Evolutionary conservation across 2,797 vertebrate species (phyloP), one percentile per base, ranked within the genome.

Genomic region (Enteromius mattozi): DNA sequence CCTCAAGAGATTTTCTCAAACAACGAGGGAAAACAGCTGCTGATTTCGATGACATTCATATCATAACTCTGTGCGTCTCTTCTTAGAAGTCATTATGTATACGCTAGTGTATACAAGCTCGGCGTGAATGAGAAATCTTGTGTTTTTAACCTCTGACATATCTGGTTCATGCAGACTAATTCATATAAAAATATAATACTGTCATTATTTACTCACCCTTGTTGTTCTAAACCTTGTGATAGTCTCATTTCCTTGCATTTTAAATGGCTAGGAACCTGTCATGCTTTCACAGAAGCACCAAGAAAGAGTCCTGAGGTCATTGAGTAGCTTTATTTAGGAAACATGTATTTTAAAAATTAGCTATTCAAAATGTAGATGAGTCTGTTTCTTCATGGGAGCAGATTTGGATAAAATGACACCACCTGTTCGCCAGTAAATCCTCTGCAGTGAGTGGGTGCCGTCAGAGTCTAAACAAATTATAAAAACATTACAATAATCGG

Each of bases 11-110:
- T 45, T 82, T 78, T 19, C 33, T 37, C 27, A 17, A 75, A 70
- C 76, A 75, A n/a, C 27, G 9, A 49, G 37, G 76, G 72, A 27
- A 45, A 40, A 86, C 68, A 86, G 70, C 77, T 85, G 69, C 72
- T 82, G 71, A 82, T 66, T 59, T 76, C 7, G 12, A 49, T 78
- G 84, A 68, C 42, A 63, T 40, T 78, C 59, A 33, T 33, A 61
- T 61, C 51, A 49, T 78, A 49, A 69, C 71, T 42, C 3, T 42
- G n/a, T 9, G 61, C 9, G 3, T 56, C 68, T 83, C 82, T 54
- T 68, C 33, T 30, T 17, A 10, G 47, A 56, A 47, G 80, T 37
- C 10, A 17, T 76, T 33, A n/a, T 77, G 59, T 66, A 24, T 49
- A 24, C 5, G 14, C 4, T 74, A 33, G 69, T 14, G 4, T 74